These are phyloP conservation scores for Hyposmocoma kahamanoa DNA, from an alignment of 1,140 invertebrate species.

Conservation along the genomic window DNA sequence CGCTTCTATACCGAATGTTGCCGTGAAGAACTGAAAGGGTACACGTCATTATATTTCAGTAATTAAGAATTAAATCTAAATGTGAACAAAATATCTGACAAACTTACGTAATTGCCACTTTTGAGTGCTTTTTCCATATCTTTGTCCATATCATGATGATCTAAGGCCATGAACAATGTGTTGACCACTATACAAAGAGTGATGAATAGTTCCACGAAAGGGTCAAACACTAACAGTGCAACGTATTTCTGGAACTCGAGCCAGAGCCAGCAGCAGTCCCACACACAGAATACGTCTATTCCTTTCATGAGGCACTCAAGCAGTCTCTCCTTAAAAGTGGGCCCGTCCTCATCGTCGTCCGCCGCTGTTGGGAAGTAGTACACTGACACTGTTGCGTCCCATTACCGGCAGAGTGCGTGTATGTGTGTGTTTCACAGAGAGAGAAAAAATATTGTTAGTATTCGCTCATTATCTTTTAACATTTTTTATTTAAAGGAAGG, in stretches of 20 bases:
- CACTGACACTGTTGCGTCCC: conserved; percentile 85
- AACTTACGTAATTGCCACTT: conserved; percentile 95
- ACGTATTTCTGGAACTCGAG: conserved; percentile 92
- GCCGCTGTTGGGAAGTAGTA: conserved; percentile 93
- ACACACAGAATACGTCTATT: conserved; percentile 96
- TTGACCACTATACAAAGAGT: conserved; percentile 98
- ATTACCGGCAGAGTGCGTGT: conserved; percentile 60
- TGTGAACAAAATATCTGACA: neutral
- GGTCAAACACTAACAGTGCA: conserved; percentile 95
- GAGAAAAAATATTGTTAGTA: conserved; percentile 70
- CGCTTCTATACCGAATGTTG: conserved; percentile 98
- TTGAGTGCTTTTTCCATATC: conserved; percentile 89
- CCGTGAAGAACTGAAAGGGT: conserved; percentile 92
- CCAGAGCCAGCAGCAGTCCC: conserved; percentile 96
- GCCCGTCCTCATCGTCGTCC: conserved; percentile 91
- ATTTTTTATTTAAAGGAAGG: conserved; percentile 21
- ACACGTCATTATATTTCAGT: conserved; percentile 5
- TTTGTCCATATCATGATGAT: conserved; percentile 95
- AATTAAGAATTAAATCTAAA: neutral
- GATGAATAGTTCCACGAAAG: conserved; percentile 98
- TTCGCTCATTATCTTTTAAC: conserved; percentile 65
- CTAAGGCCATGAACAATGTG: conserved; percentile 98
- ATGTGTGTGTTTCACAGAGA: conserved; percentile 53
- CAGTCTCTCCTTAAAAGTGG: conserved; percentile 89
- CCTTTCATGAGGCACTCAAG: conserved; percentile 83